Percentiles rank a stretch among this genome's conserved stretches.
Evolutionary conservation across 2,888 invertebrate species (phyloP).

Genomic region (Hydrotaea cyrtoneurina): DNA sequence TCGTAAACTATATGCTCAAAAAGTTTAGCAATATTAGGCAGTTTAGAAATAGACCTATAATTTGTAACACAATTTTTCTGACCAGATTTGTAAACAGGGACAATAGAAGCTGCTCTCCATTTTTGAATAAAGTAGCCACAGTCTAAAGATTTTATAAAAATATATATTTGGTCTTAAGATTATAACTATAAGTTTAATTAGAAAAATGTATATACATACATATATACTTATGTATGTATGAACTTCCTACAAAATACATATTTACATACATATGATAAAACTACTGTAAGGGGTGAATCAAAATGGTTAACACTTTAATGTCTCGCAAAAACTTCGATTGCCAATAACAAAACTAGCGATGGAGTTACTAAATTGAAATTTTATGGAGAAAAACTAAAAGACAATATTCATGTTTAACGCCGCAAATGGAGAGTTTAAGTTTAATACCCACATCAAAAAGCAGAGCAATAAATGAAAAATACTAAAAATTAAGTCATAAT

Average conservation of each 20-base stretch:
- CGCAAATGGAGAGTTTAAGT: slow-evolving; percentile 16
- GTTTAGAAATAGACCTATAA: no score
- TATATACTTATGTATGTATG: not conserved
- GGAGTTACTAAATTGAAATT: slow-evolving; percentile 13
- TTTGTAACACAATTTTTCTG: no score
- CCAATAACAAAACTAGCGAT: not conserved
- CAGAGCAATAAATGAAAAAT: slow-evolving; percentile 11
- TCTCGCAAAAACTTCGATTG: slow-evolving; percentile 7
- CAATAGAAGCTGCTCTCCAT: no score
- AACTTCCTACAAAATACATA: not conserved
- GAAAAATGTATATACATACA: no score
- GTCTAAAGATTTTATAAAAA: no score
- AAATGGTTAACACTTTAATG: not conserved
- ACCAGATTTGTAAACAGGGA: no score
- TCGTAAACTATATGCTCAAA: no score
- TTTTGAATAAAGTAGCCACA: no score
- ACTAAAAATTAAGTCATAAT: slow-evolving; percentile 34
- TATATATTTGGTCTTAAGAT: not conserved
- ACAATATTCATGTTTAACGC: slow-evolving; percentile 6
- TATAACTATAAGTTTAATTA: not conserved
- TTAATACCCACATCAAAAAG: not conserved
- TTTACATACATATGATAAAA: not conserved
- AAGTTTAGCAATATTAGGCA: no score
- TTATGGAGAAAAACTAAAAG: not conserved
- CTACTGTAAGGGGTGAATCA: not conserved